These are phyloP conservation scores for Mirounga angustirostris DNA, from an alignment of 2,113 vertebrate species.

Conservation along the genomic window DNA sequence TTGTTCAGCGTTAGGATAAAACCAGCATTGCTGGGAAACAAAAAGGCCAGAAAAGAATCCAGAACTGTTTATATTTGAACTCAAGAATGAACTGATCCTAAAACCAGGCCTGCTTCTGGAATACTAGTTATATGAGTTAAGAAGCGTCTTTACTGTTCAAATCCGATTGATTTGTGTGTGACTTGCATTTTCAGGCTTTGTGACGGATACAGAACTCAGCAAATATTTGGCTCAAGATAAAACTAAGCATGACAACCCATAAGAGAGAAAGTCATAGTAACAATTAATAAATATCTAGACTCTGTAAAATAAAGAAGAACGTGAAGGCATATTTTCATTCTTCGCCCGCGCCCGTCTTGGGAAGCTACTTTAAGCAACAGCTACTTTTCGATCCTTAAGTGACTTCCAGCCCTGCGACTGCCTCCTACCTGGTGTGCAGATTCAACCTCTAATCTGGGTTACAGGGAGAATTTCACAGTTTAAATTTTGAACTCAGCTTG, in stretches of 20 bases:
- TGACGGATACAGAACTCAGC: not conserved
- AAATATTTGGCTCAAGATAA: not conserved
- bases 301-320: not conserved
- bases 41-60: not conserved
- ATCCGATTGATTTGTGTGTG: not conserved
- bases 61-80: not conserved
- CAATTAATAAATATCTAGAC: not conserved
- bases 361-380: not conserved
- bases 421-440: not conserved
- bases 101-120: not conserved
- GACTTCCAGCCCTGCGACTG: not conserved
- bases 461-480: constrained; percentile 5
- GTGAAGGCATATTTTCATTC: not conserved
- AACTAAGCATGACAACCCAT: not conserved
- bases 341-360: not conserved
- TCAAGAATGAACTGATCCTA: not conserved
- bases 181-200: not conserved
- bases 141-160: not conserved
- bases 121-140: not conserved
- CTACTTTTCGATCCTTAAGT: not conserved
- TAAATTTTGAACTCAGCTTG: constrained; percentile 28
- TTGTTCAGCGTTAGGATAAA: not conserved
- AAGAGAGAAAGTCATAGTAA: not conserved
- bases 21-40: not conserved
- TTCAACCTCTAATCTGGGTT: not conserved